Base-by-base conservation (phyloP, 2,888 invertebrate species). In the Drosophila picticornis region DNA sequence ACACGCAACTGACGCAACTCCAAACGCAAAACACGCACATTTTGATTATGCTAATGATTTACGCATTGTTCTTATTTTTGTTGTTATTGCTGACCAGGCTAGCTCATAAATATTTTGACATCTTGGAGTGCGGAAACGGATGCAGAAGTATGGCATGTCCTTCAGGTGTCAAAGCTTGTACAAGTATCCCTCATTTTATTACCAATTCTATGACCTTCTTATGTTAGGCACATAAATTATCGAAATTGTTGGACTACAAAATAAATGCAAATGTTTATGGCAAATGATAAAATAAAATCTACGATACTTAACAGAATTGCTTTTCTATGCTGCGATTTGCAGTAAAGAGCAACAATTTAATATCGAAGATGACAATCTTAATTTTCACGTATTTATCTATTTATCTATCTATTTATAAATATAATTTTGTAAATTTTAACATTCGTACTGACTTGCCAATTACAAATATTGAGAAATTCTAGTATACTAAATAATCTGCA, bases 41-140 rank as follows among this genome's bases (percentile, higher is more conserved):
- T 88, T 80, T 80, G 85, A 90, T 84, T 85, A 85, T 90, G 85
- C 85, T 90, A 85, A 85, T 85, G 75, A 87, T 80, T 80, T 34
- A 34, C 19, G 19, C 48, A 68, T 32, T 50, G 5, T 43, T 40
- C n/a, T 34, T 50, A 25, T 29, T 52, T 29, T 61, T 59, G 22
- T 38, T 63, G 40, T 32, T 53, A 22, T 55, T 65, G 32, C 34
- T 52, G 52, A 22, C 46, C 36, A 55, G 84, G 79, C 62, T 58
- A 73, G 58, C 68, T 56, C 60, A 77, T 86, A 83, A 87, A 83
- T 77, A 82, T 83, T 80, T 74, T 69, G 70, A 67, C 72, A 81
- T 70, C 56, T 48, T 70, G 57, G 55, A 25, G 40, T 60, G 60
- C 64, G 56, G 69, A 79, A 78, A 34, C 72, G 88, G 75, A 84